Conservation (phyloP, 2,888 invertebrate genomes). For the Vanessa cardui region DNA sequence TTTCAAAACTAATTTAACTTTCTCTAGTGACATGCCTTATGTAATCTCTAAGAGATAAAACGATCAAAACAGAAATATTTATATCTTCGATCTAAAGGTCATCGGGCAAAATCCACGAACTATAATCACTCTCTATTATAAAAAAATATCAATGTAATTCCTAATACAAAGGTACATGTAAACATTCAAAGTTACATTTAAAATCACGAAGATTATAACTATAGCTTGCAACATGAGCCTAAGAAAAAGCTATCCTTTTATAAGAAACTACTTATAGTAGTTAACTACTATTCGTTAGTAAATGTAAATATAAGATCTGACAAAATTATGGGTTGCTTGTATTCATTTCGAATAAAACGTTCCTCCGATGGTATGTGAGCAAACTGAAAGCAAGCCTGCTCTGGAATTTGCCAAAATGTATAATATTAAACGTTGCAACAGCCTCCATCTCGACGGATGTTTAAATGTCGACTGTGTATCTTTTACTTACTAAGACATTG, state of each 20-base stretch:
- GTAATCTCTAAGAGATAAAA: conserved; percentile 77
- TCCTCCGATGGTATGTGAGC: conserved; percentile 60
- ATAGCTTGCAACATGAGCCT: neutral
- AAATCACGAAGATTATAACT: neutral
- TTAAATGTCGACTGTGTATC: conserved; percentile 59
- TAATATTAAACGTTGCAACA: conserved; percentile 56
- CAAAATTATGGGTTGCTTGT: conserved; percentile 32
- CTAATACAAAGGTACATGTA: neutral
- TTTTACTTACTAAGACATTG: conserved; percentile 48
- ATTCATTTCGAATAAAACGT: conserved; percentile 56
- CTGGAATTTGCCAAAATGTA: conserved; percentile 59
- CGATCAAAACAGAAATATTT: conserved; percentile 73
- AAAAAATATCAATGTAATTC: neutral
- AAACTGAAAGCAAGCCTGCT: conserved; percentile 54
- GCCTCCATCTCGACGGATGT: conserved; percentile 46
- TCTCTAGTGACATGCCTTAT: conserved; percentile 82
- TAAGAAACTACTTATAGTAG: conserved; percentile 1
- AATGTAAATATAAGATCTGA: conserved; percentile 30
- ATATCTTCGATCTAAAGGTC: conserved; percentile 70
- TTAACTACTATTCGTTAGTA: conserved; percentile 13
- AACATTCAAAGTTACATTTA: neutral
- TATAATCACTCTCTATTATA: conserved; percentile 1
- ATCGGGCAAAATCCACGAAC: conserved; percentile 33
- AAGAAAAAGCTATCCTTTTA: neutral
- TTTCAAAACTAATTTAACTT: conserved; percentile 83